Conservation (phyloP, 2,888 invertebrate genomes). For the Sinodicranocentrus sp. region DNA sequence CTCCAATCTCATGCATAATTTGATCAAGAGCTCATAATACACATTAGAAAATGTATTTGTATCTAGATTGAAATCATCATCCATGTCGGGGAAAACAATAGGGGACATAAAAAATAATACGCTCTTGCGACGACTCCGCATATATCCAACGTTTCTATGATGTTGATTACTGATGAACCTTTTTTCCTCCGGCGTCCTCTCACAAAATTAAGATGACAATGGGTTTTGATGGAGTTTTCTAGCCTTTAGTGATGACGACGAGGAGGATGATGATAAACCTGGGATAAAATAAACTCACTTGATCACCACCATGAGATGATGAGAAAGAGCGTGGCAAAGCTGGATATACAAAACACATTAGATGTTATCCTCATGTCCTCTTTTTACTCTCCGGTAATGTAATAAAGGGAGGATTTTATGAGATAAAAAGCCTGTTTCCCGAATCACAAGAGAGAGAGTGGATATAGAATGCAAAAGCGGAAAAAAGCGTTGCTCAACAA, state of each 20-base stretch:
- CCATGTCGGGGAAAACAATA: too few species aligned
- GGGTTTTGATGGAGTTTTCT: constrained; percentile 42
- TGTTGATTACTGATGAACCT: constrained; percentile 33
- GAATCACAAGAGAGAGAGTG: too few species aligned
- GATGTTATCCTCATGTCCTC: neutral
- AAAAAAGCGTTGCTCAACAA: constrained; percentile 5
- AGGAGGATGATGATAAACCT: constrained; percentile 32
- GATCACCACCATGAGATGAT: constrained; percentile 34
- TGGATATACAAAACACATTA: neutral
- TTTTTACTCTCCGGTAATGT: constrained; percentile 53
- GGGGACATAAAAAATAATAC: too few species aligned
- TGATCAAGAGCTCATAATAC: constrained; percentile 45
- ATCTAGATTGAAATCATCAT: too few species aligned
- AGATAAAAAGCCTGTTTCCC: constrained; percentile 51
- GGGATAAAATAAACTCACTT: constrained; percentile 55
- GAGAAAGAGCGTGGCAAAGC: neutral
- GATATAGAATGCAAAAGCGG: neutral
- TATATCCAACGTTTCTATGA: too few species aligned
- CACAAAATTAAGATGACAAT: constrained; percentile 36
- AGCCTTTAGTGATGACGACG: constrained; percentile 31
- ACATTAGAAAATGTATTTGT: too few species aligned
- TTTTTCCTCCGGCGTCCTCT: constrained; percentile 47
- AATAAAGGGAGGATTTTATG: constrained; percentile 52
- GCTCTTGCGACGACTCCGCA: too few species aligned
- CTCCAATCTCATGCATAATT: constrained; percentile 56